Evolutionary conservation across 2,888 invertebrate genomes (phyloP).

Genomic region (Sympetrum striolatum): DNA sequence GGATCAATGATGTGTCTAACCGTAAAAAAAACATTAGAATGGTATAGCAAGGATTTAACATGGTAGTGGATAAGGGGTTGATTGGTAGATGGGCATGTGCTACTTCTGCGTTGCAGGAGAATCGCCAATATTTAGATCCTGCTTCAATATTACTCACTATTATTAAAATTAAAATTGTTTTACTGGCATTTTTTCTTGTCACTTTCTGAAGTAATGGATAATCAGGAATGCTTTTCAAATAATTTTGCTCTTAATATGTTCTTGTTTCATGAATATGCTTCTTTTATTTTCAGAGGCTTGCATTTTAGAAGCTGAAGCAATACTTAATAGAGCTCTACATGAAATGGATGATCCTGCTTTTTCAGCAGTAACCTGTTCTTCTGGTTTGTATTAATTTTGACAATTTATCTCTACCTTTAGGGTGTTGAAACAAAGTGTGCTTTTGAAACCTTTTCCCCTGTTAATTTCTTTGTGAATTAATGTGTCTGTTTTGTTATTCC

Average conservation of each 20-base stretch:
- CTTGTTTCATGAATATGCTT: neutral
- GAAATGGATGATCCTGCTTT: conserved; percentile 74
- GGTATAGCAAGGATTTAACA: too few species aligned
- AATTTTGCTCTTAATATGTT: neutral
- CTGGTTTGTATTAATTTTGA: neutral
- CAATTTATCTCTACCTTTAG: neutral
- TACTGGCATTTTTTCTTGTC: neutral
- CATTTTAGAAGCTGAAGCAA: conserved; percentile 60
- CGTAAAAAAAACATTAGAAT: too few species aligned
- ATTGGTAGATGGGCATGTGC: too few species aligned
- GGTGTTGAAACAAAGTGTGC: neutral
- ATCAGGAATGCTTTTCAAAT: too few species aligned
- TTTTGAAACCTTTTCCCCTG: neutral
- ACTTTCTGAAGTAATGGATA: too few species aligned
- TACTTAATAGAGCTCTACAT: conserved; percentile 64
- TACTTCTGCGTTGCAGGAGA: too few species aligned
- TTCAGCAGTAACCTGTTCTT: conserved; percentile 66
- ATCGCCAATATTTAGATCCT: too few species aligned
- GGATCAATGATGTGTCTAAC: too few species aligned
- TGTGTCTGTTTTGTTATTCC: neutral
- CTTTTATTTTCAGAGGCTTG: conserved; percentile 56
- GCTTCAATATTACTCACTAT: too few species aligned
- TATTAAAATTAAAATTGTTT: too few species aligned
- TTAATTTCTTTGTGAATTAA: neutral
- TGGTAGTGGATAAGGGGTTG: too few species aligned